Percentiles rank a stretch among this genome's conserved stretches.
phyloP scores from a whole-genome alignment of 2,888 invertebrate species.

The Gasteruption jaculator region DNA sequence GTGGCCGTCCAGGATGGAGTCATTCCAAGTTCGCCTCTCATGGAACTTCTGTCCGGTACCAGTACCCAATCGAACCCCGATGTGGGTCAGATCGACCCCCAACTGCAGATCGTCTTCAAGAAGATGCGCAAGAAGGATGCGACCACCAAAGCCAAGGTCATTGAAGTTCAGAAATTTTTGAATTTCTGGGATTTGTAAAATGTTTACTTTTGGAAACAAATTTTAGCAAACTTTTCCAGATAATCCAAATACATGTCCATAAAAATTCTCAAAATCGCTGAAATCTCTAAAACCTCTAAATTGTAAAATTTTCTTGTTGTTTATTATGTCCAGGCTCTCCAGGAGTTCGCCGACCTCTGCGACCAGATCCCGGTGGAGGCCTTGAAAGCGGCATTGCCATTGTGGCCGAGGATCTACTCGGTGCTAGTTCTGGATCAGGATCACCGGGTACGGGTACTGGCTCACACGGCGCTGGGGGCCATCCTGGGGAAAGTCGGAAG shows the following conservation, averaged over 20 bases:
- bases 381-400: slow-evolving; percentile 68
- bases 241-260: too few relatives aligned
- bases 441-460: slow-evolving; percentile 76
- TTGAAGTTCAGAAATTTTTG: slow-evolving; percentile 14
- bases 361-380: slow-evolving; percentile 62
- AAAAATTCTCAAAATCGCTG: too few relatives aligned
- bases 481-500: slow-evolving; percentile 67
- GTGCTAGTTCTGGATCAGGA: slow-evolving; percentile 74
- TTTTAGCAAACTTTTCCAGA: slow-evolving; percentile 8
- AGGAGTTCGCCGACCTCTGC: slow-evolving; percentile 74
- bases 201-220: slow-evolving; percentile 9
- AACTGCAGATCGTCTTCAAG: slow-evolving; percentile 74
- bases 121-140: slow-evolving; percentile 89
- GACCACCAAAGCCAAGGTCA: slow-evolving; percentile 82
- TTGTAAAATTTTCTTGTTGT: slow-evolving; percentile 1
- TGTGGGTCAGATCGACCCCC: slow-evolving; percentile 60
- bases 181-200: neutral
- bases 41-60: too few relatives aligned
- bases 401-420: slow-evolving; percentile 80
- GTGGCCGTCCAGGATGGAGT: slow-evolving; percentile 60
- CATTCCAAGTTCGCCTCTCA: slow-evolving; percentile 54
- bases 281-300: too few relatives aligned
- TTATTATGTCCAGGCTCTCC: slow-evolving; percentile 61
- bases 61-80: slow-evolving; percentile 62
- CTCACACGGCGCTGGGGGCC: slow-evolving; percentile 68